Conservation (phyloP, 37 sponge, comb jelly and placozoan species). For the Aplysina aerophoba region DNA sequence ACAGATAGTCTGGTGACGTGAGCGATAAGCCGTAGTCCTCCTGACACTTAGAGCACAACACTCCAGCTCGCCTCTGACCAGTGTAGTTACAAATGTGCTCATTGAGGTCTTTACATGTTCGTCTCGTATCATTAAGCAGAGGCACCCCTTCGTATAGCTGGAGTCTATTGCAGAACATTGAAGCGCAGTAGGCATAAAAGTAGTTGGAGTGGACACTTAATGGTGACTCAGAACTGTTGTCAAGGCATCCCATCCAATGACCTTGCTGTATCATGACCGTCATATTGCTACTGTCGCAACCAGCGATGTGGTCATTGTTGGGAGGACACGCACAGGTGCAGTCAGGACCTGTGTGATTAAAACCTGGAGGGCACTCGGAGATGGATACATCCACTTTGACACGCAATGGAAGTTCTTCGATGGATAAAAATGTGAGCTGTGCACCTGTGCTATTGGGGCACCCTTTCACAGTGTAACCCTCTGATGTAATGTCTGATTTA, state of each 20-base stretch:
- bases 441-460: too few relatives aligned
- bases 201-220: background rate
- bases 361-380: conserved; percentile 8
- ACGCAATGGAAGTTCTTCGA: background rate
- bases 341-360: background rate
- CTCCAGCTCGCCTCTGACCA: background rate
- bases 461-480: too few relatives aligned
- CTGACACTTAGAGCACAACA: background rate
- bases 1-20: background rate
- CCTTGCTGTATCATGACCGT: background rate
- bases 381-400: background rate
- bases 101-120: background rate
- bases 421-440: background rate
- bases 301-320: background rate
- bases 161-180: background rate
- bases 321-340: background rate
- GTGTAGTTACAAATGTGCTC: background rate
- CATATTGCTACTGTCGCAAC: background rate
- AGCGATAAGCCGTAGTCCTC: conserved; percentile 3
- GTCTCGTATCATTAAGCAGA: background rate
- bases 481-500: too few relatives aligned
- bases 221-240: too few relatives aligned
- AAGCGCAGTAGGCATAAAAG: background rate
- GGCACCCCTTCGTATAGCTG: background rate
- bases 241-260: background rate